Percentiles rank a stretch among this genome's conserved stretches.
Conservation (phyloP, 2,888 invertebrate species). For the Torymus texanus region DNA sequence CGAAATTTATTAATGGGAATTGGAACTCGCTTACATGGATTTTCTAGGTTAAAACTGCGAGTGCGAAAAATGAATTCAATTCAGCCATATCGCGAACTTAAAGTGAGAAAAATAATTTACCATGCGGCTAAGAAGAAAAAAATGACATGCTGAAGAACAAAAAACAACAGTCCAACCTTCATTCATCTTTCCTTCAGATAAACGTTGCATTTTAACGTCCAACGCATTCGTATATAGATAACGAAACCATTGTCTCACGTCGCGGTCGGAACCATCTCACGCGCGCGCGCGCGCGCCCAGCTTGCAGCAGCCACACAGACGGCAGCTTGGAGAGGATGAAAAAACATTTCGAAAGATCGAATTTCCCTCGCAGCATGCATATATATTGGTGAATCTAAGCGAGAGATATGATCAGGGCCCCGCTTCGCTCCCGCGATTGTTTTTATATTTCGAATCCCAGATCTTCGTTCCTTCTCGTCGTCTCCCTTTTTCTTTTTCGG, state of each 20-base stretch:
- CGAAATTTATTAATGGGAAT: not conserved
- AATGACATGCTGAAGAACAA: not conserved
- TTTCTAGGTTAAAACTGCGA: not conserved
- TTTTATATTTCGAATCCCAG: constrained; percentile 12
- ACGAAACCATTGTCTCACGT: constrained; percentile 38
- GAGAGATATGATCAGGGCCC: constrained; percentile 49
- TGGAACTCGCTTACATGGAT: not conserved
- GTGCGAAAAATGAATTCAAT: not conserved
- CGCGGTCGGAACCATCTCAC: not conserved
- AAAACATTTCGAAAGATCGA: constrained; percentile 49
- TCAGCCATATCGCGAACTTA: not conserved
- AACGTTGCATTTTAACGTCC: constrained; percentile 34
- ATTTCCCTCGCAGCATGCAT: constrained; percentile 51
- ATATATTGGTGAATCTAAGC: constrained; percentile 48
- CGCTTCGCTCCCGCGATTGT: constrained; percentile 21
- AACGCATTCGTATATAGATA: constrained; percentile 19
- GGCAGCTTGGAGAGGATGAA: not conserved
- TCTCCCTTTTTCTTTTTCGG: not conserved
- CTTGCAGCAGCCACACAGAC: not conserved
- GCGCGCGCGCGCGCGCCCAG: no score
- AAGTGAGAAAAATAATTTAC: constrained; percentile 10
- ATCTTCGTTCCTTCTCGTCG: not conserved
- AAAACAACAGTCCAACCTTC: constrained; percentile 21
- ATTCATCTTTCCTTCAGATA: constrained; percentile 42
- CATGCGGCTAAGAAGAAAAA: not conserved